phyloP scores from a whole-genome alignment of 2,797 vertebrate species.

The Anabacerthia variegaticeps region DNA sequence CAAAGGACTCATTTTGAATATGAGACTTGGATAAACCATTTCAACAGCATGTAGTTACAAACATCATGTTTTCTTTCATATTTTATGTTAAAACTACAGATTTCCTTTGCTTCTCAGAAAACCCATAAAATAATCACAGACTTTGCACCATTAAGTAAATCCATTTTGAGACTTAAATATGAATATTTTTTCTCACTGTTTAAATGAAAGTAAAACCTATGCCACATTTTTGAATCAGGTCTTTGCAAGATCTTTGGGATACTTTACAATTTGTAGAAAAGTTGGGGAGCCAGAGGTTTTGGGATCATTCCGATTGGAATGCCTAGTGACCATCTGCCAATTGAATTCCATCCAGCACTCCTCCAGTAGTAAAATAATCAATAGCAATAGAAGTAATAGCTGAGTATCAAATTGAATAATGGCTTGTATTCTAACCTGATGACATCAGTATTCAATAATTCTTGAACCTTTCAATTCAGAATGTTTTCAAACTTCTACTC shows the following conservation, averaged over 20 bases:
- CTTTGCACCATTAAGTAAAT: not conserved
- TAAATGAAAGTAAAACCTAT: not conserved
- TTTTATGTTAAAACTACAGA: not conserved
- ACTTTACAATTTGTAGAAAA: not conserved
- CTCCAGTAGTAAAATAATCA: slow-evolving; percentile 42
- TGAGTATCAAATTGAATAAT: slow-evolving; percentile 49
- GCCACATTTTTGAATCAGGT: not conserved
- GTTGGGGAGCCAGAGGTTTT: not conserved
- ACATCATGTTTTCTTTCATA: not conserved
- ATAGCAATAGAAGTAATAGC: slow-evolving; percentile 54
- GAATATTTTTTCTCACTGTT: not conserved
- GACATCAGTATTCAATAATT: slow-evolving; percentile 48
- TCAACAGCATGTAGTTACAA: not conserved
- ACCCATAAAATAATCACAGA: not conserved
- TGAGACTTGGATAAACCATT: not conserved
- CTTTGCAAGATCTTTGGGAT: not conserved
- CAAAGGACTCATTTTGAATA: not conserved
- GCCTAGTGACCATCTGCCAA: slow-evolving; percentile 6
- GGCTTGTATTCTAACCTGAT: slow-evolving; percentile 45
- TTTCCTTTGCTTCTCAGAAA: not conserved
- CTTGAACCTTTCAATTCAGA: slow-evolving; percentile 25
- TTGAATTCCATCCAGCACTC: slow-evolving; percentile 24
- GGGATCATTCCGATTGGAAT: not conserved
- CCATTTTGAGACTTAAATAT: not conserved
- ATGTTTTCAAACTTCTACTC: not conserved